Evolutionary conservation across 1,140 invertebrate genomes (phyloP).

Genomic region (Drosophila burlai): DNA sequence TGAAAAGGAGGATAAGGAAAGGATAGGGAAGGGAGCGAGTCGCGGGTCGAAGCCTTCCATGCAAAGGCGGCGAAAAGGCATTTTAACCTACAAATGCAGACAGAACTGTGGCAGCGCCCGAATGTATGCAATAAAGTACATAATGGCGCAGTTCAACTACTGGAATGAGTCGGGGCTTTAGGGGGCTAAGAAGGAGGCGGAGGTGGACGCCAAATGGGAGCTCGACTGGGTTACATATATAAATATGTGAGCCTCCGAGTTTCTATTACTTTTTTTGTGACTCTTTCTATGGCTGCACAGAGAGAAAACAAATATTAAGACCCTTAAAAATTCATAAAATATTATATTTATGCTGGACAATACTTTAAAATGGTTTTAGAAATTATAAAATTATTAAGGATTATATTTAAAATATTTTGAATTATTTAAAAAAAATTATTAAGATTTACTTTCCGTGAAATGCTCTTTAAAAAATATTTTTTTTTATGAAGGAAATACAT

Average conservation of each 20-base stretch:
- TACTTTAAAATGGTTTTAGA: background rate
- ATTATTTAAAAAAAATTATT: background rate
- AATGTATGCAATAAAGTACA: constrained; percentile 83
- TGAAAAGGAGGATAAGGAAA: constrained; percentile 12
- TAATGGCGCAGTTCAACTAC: constrained; percentile 81
- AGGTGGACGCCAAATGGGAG: constrained; percentile 29
- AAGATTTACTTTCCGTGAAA: too few species aligned
- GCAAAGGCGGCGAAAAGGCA: constrained; percentile 70
- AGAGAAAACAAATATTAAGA: background rate
- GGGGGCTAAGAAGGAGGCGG: background rate
- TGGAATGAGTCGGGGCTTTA: constrained; percentile 46
- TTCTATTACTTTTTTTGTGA: constrained; percentile 74
- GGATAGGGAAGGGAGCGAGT: constrained; percentile 3
- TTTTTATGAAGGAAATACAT: too few species aligned
- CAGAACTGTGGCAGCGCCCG: constrained; percentile 70
- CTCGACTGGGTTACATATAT: constrained; percentile 25
- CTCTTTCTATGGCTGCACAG: constrained; percentile 18
- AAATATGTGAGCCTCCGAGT: constrained; percentile 52
- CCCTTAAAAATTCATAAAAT: background rate
- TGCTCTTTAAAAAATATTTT: background rate
- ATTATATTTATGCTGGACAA: background rate
- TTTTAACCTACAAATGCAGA: constrained; percentile 65
- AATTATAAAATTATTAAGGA: background rate
- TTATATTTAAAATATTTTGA: background rate
- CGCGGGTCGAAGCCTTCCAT: constrained; percentile 36